Conservation (phyloP, 2,888 invertebrate species). For the Noctua janthina region DNA sequence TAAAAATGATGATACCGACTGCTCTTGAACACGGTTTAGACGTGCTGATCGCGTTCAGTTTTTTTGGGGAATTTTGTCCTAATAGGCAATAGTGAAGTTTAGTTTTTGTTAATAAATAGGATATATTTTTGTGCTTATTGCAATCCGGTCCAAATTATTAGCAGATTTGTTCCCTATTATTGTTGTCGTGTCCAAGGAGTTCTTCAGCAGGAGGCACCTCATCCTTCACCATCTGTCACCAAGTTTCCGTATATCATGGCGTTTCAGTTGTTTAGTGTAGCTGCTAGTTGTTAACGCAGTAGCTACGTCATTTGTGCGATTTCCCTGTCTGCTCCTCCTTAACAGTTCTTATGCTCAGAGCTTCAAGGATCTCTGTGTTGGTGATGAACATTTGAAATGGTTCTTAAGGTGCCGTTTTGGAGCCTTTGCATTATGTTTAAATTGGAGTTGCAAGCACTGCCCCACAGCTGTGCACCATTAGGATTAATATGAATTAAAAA, state of each 20-base stretch:
- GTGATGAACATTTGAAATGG: no score
- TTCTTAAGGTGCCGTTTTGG: no score
- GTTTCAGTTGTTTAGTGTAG: neutral
- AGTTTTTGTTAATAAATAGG: neutral
- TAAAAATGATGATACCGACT: neutral
- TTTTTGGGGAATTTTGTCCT: neutral
- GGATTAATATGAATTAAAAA: neutral
- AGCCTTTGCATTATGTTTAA: no score
- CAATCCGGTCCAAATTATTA: no score
- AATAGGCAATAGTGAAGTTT: neutral
- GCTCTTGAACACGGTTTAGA: neutral
- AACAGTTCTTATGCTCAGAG: neutral
- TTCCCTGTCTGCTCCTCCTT: neutral
- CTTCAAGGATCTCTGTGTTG: neutral
- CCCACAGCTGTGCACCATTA: no score
- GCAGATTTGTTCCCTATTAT: no score
- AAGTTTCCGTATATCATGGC: no score
- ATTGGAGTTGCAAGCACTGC: no score
- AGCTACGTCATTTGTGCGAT: neutral
- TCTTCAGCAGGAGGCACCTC: no score
- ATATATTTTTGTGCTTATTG: no score
- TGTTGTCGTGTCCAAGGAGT: no score
- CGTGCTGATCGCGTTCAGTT: neutral
- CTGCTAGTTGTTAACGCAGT: neutral
- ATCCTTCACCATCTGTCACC: no score